Conservation (phyloP, 2,797 vertebrate species). For the Huso huso region DNA sequence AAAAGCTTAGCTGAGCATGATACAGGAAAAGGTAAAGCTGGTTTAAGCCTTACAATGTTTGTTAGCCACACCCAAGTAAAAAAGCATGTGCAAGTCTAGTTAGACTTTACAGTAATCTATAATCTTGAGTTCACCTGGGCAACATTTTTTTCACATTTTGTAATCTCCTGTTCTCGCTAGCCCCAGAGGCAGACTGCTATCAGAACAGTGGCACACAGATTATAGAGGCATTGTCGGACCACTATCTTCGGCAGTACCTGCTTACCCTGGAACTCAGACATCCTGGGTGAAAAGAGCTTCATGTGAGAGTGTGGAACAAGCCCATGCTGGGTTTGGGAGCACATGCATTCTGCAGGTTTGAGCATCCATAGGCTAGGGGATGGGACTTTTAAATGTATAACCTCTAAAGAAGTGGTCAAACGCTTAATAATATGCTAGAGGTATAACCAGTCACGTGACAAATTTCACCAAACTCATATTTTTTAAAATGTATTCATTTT, state of each 20-base stretch:
- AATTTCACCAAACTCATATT: too few relatives aligned
- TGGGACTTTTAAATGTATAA: too few relatives aligned
- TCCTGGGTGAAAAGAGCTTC: conserved; percentile 68
- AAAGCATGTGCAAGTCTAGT: too few relatives aligned
- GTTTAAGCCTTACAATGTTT: too few relatives aligned
- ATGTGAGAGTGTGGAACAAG: conserved; percentile 46
- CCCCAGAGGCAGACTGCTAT: conserved; percentile 59
- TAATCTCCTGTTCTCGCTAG: conserved; percentile 39
- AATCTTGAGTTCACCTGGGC: conserved; percentile 32
- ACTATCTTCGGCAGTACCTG: conserved; percentile 67
- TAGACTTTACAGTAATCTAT: too few relatives aligned
- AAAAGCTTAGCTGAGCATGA: too few relatives aligned
- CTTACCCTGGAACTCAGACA: conserved; percentile 79
- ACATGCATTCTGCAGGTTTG: conserved; percentile 82
- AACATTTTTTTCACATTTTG: neutral
- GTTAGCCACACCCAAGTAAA: conserved; percentile 19
- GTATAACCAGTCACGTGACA: too few relatives aligned
- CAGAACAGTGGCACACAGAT: conserved; percentile 41
- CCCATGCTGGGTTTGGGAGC: conserved; percentile 70
- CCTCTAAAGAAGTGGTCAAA: too few relatives aligned
- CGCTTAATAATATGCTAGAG: too few relatives aligned
- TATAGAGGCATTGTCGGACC: conserved; percentile 67
- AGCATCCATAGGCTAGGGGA: conserved; percentile 4
- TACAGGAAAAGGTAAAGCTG: conserved; percentile 11
- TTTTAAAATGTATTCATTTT: too few relatives aligned